Percentiles rank a stretch among this genome's conserved stretches.
Conservation (phyloP, 1,140 invertebrate genomes). For the Brachionus rotundiformis region DNA sequence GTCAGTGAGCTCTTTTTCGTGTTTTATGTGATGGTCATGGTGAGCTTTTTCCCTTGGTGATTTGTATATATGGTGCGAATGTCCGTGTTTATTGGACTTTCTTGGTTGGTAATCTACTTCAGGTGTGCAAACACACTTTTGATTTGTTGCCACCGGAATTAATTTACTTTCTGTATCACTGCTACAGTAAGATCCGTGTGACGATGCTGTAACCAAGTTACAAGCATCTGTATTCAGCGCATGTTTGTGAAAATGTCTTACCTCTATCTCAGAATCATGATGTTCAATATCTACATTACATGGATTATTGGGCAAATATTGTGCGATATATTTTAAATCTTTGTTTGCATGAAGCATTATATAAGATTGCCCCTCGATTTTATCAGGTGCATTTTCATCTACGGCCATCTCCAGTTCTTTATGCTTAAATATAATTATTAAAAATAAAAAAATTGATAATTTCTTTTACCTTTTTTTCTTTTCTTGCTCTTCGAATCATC, state of each 20-base stretch:
- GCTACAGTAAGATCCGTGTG: not conserved
- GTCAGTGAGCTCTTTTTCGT: constrained; percentile 11
- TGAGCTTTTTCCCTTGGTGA: constrained; percentile 28
- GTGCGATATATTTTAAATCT: constrained; percentile 37
- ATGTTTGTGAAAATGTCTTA: constrained; percentile 18
- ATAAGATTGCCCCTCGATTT: too few species aligned
- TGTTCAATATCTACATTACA: constrained; percentile 28
- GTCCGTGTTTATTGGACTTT: constrained; percentile 1
- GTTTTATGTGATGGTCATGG: constrained; percentile 29
- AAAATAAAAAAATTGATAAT: not conserved
- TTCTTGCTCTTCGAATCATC: constrained; percentile 26
- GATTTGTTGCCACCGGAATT: not conserved
- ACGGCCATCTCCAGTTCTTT: not conserved
- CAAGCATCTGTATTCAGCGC: not conserved
- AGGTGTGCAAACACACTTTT: not conserved
- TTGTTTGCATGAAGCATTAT: constrained; percentile 32
- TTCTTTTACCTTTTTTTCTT: constrained; percentile 20
- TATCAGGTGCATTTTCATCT: not conserved
- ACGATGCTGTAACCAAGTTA: not conserved
- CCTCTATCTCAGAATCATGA: constrained; percentile 20
- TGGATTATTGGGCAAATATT: constrained; percentile 45
- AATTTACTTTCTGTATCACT: not conserved
- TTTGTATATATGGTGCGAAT: constrained; percentile 23
- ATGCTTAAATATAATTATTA: not conserved
- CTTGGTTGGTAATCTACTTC: not conserved